Evolutionary conservation across 2,888 invertebrate species (phyloP), one percentile per base, ranked within the genome.

Genomic region (Oscheius sp.): DNA sequence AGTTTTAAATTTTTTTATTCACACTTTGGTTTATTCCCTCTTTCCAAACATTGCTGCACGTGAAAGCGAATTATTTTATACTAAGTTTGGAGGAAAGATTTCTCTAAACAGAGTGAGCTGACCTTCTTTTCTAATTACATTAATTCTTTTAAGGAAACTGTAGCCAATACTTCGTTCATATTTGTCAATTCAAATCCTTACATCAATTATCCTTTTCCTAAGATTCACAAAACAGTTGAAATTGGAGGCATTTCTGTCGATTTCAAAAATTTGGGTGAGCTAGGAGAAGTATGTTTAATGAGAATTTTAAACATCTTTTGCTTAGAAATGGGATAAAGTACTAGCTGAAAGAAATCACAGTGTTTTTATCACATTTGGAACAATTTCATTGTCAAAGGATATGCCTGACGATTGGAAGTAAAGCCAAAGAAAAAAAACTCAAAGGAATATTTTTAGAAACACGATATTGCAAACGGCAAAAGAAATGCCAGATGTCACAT

Each of bases 141-240:
- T n/a, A n/a, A n/a, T n/a, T n/a, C n/a, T n/a, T n/a, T n/a, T n/a
- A n/a, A n/a, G n/a, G n/a, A n/a, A n/a, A n/a, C n/a, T n/a, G n/a
- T n/a, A n/a, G n/a, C n/a, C n/a, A n/a, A n/a, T 6, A 69, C 71
- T 1, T 67, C 72, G 5, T 29, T 71, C 29, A 55, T 53, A 37
- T 72, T 76, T 61, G 66, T 69, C 27, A 76, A 76, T 48, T 68
- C 73, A 0, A 76, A 70, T 64, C 73, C 73, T 17, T 73, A 71
- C 48, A 33, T 76, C 15, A 69, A 76, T 37, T 76, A 72, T 53
- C 72, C 76, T 12, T 37, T 72, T 8, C 65, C 71, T 25, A 20
- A 52, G 17, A 25, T 70, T 27, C 71, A 64, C 39, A 76, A 76
- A 42, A 72, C 71, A 2, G 58, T 76, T 27, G 69, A 70, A 37